Percentiles rank a stretch among this genome's conserved stretches.
Conservation (phyloP, 2,113 vertebrate genomes). For the Cyprinus carpio region DNA sequence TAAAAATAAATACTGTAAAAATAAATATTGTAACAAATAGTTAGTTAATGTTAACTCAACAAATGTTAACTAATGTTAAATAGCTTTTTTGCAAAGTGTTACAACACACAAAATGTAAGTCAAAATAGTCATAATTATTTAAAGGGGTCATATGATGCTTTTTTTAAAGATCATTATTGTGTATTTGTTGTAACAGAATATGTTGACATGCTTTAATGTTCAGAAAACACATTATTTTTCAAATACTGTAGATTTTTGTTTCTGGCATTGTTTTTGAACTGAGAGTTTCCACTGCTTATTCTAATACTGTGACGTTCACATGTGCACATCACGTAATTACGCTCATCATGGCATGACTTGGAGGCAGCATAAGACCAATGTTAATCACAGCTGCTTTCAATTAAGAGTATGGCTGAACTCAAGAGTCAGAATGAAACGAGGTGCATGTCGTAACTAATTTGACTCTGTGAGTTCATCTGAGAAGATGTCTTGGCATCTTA, state of each 20-base stretch:
- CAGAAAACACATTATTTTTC: too few species aligned
- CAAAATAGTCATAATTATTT: too few species aligned
- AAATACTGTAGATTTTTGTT: not conserved
- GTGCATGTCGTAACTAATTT: not conserved
- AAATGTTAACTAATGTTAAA: too few species aligned
- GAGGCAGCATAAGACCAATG: conserved; percentile 8
- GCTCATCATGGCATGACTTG: not conserved
- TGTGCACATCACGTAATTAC: not conserved
- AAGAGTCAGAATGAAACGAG: conserved; percentile 5
- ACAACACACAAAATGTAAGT: too few species aligned
- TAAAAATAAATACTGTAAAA: too few species aligned
- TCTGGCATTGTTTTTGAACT: not conserved
- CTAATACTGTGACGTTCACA: not conserved
- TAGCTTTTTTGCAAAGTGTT: too few species aligned
- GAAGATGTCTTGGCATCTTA: not conserved
- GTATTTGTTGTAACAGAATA: too few species aligned
- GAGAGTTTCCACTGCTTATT: not conserved
- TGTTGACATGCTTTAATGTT: too few species aligned
- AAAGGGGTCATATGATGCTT: too few species aligned
- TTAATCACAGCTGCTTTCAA: conserved; percentile 13
- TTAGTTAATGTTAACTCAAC: too few species aligned
- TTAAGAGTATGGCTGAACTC: not conserved
- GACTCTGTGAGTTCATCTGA: conserved; percentile 14
- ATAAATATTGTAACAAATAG: too few species aligned
- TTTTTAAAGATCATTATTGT: too few species aligned